Conservation (phyloP, 2,888 invertebrate genomes). For the Drosophila meridiana region DNA sequence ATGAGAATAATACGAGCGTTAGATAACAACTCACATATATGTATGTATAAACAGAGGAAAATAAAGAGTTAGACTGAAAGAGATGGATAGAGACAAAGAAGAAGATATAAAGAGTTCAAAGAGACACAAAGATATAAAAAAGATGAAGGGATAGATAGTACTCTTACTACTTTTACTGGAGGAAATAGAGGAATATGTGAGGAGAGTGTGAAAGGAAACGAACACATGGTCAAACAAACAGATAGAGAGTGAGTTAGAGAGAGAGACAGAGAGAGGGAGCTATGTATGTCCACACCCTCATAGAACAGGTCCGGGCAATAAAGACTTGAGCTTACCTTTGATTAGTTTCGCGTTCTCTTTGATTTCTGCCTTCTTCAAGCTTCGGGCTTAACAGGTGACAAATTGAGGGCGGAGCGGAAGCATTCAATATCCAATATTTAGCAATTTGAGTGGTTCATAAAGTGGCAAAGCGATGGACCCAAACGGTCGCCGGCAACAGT, state of each 20-base stretch:
- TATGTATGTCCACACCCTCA: background rate
- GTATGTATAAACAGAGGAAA: no score
- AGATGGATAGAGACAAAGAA: no score
- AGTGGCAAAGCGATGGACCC: slow-evolving; percentile 10
- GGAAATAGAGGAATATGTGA: no score
- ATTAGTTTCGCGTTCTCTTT: background rate
- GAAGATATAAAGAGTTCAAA: no score
- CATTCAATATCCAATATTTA: slow-evolving; percentile 5
- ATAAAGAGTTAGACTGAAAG: no score
- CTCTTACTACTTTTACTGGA: no score
- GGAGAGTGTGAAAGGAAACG: no score
- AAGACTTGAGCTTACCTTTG: background rate
- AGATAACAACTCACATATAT: no score
- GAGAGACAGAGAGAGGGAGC: background rate
- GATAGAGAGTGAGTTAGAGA: background rate
- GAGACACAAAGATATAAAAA: no score
- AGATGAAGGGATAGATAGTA: no score
- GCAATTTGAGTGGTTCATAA: slow-evolving; percentile 9
- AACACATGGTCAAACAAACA: no score
- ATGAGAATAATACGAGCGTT: no score
- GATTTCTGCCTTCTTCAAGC: background rate
- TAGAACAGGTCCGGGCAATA: background rate
- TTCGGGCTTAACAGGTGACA: background rate
- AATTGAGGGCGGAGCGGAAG: background rate
- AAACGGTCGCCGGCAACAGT: background rate